These are phyloP conservation scores for Haemorhous mexicanus DNA, from an alignment of 2,113 vertebrate species.

Conservation along the genomic window DNA sequence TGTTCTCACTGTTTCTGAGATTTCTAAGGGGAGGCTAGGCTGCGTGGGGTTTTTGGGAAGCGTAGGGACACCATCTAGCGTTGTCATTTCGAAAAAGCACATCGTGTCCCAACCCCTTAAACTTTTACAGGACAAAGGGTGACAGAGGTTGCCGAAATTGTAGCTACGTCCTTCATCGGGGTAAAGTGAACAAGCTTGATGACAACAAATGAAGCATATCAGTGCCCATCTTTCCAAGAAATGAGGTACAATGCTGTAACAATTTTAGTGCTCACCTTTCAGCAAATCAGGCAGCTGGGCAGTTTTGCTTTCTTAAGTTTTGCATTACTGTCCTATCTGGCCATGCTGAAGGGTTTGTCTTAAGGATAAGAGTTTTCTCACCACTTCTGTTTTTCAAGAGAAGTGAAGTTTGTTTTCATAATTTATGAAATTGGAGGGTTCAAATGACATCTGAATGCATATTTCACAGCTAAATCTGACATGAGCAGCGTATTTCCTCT, in stretches of 20 bases:
- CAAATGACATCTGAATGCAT: not conserved
- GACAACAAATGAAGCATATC: not conserved
- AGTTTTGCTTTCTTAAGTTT: not conserved
- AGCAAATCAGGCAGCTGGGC: not conserved
- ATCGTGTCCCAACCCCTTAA: rapidly evolving
- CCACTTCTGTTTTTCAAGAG: not conserved
- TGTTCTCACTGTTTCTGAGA: not conserved
- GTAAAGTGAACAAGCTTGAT: not conserved
- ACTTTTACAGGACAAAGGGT: not conserved
- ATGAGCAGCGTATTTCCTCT: not conserved
- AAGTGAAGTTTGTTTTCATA: not conserved
- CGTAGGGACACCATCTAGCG: constrained; percentile 54
- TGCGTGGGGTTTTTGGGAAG: not conserved
- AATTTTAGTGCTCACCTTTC: not conserved
- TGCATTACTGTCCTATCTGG: not conserved
- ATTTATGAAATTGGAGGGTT: not conserved
- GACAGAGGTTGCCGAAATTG: rapidly evolving
- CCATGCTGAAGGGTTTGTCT: not conserved
- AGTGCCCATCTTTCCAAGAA: not conserved
- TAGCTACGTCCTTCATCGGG: rapidly evolving
- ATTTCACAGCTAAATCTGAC: not conserved
- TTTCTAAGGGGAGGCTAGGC: not conserved
- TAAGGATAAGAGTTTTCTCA: not conserved
- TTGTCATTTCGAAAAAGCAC: not conserved
- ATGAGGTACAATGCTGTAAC: rapidly evolving